Conservation (phyloP, 2,888 invertebrate genomes). For the Orchesellides sinensis region DNA sequence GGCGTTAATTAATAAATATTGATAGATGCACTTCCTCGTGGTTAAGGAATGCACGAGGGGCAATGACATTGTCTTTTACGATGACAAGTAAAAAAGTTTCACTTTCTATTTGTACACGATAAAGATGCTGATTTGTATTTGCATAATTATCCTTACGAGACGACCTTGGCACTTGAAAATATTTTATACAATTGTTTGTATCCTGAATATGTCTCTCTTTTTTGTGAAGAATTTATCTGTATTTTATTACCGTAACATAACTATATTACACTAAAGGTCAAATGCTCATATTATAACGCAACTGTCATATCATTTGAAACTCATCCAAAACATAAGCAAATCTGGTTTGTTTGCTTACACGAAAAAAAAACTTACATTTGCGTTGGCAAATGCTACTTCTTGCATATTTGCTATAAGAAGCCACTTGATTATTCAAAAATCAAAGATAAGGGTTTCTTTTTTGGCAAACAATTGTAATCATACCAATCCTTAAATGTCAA, state of each 20-base stretch:
- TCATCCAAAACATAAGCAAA: slow-evolving; percentile 41
- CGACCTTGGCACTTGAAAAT: slow-evolving; percentile 45
- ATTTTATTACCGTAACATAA: slow-evolving; percentile 38
- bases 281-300: not conserved
- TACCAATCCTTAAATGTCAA: slow-evolving; percentile 4
- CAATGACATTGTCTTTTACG: slow-evolving; percentile 45
- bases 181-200: not conserved
- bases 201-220: not conserved
- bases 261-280: slow-evolving; percentile 37
- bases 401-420: too few relatives aligned
- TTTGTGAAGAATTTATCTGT: not conserved
- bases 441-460: not conserved
- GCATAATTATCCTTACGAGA: slow-evolving; percentile 48
- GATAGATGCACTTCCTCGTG: not conserved
- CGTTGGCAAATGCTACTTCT: not conserved
- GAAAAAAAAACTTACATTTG: not conserved
- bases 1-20: not conserved
- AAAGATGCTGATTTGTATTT: slow-evolving; percentile 22
- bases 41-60: slow-evolving; percentile 7
- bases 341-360: slow-evolving; percentile 15
- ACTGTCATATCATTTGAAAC: slow-evolving; percentile 19
- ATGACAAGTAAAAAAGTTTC: slow-evolving; percentile 31
- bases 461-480: slow-evolving; percentile 24
- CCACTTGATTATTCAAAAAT: not conserved
- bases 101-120: slow-evolving; percentile 40